Conservation (phyloP, 2,888 invertebrate genomes). For the Villa cingulata region DNA sequence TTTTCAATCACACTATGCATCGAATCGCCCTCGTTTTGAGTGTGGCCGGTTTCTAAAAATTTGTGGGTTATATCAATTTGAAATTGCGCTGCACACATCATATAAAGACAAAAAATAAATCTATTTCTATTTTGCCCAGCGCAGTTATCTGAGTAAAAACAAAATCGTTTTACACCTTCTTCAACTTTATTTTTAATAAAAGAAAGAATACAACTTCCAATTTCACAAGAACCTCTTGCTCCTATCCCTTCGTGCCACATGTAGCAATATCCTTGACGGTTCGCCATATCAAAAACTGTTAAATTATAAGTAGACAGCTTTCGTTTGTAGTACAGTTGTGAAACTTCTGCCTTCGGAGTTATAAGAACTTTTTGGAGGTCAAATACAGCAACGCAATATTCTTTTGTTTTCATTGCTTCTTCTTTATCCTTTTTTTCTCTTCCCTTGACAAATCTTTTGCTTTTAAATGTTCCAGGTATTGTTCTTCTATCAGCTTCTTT, state of each 20-base stretch:
- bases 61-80: neutral
- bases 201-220: neutral
- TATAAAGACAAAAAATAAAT: neutral
- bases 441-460: neutral
- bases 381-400: neutral
- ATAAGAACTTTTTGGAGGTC: neutral
- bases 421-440: neutral
- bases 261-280: neutral
- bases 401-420: neutral
- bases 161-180: neutral
- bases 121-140: neutral
- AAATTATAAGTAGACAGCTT: neutral
- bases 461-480: too few relatives aligned
- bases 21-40: neutral
- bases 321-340: neutral
- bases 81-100: neutral
- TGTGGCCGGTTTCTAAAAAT: slow-evolving; percentile 1
- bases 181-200: neutral
- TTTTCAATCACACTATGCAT: neutral
- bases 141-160: neutral
- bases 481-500: neutral
- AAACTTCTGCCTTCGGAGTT: neutral
- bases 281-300: neutral
- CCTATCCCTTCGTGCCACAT: slow-evolving; percentile 1
- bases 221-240: neutral